Conservation (phyloP, 2,797 vertebrate genomes). For the Mastacembelus armatus region DNA sequence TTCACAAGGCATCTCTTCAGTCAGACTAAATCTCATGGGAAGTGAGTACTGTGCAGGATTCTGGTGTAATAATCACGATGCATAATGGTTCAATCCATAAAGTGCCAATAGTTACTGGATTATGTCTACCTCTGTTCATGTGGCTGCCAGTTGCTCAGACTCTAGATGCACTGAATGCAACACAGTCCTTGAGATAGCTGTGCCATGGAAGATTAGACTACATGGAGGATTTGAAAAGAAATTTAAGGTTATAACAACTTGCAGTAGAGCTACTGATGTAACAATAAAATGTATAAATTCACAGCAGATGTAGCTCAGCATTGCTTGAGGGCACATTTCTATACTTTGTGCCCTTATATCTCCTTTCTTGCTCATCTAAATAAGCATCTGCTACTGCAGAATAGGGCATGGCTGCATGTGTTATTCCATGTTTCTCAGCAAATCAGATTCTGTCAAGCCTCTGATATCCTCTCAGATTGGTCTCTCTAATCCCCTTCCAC, state of each 20-base stretch:
- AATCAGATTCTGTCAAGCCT: conserved; percentile 58
- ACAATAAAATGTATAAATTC: conserved; percentile 28
- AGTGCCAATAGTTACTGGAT: conserved; percentile 17
- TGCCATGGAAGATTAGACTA: conserved; percentile 2
- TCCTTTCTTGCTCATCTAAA: conserved; percentile 40
- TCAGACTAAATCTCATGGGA: conserved; percentile 12
- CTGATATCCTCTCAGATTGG: conserved; percentile 62
- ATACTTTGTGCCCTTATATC: conserved; percentile 21
- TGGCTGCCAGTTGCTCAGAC: conserved; percentile 21
- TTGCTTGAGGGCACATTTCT: conserved; percentile 14
- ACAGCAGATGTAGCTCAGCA: conserved; percentile 31
- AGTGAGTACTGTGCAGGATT: conserved; percentile 30
- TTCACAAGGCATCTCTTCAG: conserved; percentile 24
- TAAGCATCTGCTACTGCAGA: conserved; percentile 62
- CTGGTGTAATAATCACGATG: conserved; percentile 8
- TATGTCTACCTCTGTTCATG: conserved; percentile 8
- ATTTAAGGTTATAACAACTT: conserved; percentile 43
- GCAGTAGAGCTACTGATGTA: conserved; percentile 24
- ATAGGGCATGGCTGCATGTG: conserved; percentile 61
- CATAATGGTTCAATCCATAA: conserved; percentile 10
- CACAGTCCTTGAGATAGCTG: conserved; percentile 20
- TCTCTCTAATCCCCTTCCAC: conserved; percentile 64
- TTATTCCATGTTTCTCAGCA: conserved; percentile 58
- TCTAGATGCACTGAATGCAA: conserved; percentile 2
- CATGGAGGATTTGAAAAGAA: too few relatives aligned